Evolutionary conservation across 2,797 vertebrate genomes (phyloP).

Genomic region (Dermochelys coriacea): DNA sequence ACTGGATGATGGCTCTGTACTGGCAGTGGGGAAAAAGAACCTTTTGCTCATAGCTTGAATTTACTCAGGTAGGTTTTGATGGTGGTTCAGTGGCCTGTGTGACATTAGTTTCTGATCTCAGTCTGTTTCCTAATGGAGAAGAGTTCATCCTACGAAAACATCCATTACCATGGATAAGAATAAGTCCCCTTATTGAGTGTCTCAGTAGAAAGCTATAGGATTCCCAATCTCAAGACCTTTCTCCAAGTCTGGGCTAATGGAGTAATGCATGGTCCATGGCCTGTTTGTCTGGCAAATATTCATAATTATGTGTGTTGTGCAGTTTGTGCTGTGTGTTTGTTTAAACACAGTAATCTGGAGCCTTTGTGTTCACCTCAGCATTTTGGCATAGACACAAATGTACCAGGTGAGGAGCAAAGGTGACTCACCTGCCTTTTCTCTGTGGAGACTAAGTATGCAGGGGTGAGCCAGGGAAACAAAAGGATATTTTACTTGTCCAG

Average conservation of each 20-base stretch:
- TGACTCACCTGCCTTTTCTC: slow-evolving; percentile 14
- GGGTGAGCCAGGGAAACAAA: slow-evolving; percentile 20
- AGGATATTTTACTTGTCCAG: slow-evolving; percentile 23
- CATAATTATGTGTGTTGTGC: background rate
- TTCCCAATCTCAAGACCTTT: background rate
- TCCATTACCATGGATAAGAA: background rate
- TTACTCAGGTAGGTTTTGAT: background rate
- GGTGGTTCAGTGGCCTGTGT: background rate
- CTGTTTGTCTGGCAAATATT: background rate
- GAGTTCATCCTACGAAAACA: background rate
- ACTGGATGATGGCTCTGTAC: background rate
- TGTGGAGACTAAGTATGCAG: slow-evolving; percentile 10
- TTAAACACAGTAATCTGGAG: background rate
- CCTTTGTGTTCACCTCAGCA: slow-evolving; percentile 4
- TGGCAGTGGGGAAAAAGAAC: background rate
- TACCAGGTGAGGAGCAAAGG: slow-evolving; percentile 9
- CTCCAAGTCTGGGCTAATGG: background rate
- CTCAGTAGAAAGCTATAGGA: background rate
- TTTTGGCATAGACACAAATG: background rate
- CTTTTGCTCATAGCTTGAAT: background rate
- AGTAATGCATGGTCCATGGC: background rate
- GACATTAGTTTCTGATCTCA: background rate
- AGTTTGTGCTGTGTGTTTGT: background rate
- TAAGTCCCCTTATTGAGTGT: background rate
- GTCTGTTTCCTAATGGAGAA: background rate